Conservation (phyloP, 2,113 vertebrate species). For the Sula dactylatra region DNA sequence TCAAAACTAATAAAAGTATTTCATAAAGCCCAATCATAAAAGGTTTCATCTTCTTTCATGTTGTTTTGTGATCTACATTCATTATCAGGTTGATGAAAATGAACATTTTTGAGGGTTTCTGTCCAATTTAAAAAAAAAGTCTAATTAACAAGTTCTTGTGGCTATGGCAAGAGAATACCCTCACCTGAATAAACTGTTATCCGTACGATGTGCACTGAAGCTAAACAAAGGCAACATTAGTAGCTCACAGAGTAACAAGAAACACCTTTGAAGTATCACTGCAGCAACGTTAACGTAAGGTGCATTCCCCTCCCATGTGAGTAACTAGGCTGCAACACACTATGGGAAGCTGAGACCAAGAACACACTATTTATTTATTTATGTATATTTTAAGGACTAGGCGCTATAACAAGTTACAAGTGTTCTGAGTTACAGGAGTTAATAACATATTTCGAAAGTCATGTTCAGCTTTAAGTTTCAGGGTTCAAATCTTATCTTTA, state of each 20-base stretch:
- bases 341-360: neutral
- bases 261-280: neutral
- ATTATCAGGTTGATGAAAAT: neutral
- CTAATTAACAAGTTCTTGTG: neutral
- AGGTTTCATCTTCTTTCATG: neutral
- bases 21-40: neutral
- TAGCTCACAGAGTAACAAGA: neutral
- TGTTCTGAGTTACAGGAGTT: neutral
- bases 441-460: neutral
- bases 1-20: neutral
- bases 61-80: neutral
- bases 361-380: neutral
- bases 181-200: neutral
- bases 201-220: neutral
- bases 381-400: neutral
- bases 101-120: neutral
- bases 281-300: neutral
- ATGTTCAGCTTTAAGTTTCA: neutral
- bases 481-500: neutral
- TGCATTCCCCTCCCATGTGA: neutral
- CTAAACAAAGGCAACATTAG: neutral
- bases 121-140: neutral
- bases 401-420: neutral
- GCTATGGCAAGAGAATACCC: neutral
- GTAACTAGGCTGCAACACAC: neutral